Evolutionary conservation across 2,888 invertebrate species (phyloP), one percentile per base, ranked within the genome.

Genomic region (Isotomurus palustris): DNA sequence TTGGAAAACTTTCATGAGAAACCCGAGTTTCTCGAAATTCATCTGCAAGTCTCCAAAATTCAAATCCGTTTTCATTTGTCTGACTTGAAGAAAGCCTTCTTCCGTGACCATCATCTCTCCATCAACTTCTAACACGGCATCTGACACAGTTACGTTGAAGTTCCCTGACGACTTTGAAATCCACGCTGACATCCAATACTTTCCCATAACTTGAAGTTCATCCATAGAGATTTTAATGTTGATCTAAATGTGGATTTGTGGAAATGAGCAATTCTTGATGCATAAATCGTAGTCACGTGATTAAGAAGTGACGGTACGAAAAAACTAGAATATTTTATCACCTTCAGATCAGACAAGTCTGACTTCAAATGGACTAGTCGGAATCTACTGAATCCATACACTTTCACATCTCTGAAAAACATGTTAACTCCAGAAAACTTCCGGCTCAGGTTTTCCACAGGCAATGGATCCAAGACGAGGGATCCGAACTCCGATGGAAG

Each of bases 1-100:
- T 71, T 78, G 76, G 54, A 83, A 79, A 56, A 83, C 74, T 38
- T 81, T 80, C 1, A 86, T 88, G 60, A 89, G 78, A 67, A 89
- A 82, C 3, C 90, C 87, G 0, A 90, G 79, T 72, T 88, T 88
- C 74, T 88, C 82, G 71, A 92, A 91, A 72, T 90, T 84, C 76
- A 91, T 83, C 2, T 82, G 78, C 71, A 91, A 87, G 43, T 82
- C 83, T 47, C 79, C 80, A 69, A 89, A 89, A 0, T 80, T 81
- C 28, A 91, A 81, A 70, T 91, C 88, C 79, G 90, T 86, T 51
- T 81, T 81, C 67, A 58, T 35, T 60, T 85, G 82, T 71, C 87
- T 84, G 0, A 90, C 86, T 69, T 84, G 82, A 2, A 92, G 75
- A 71, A 83, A 83, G 0, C 90, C 91, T 70, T 85, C 84, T 54